Conservation (phyloP, 1,140 invertebrate genomes). For the Ostrea edulis region DNA sequence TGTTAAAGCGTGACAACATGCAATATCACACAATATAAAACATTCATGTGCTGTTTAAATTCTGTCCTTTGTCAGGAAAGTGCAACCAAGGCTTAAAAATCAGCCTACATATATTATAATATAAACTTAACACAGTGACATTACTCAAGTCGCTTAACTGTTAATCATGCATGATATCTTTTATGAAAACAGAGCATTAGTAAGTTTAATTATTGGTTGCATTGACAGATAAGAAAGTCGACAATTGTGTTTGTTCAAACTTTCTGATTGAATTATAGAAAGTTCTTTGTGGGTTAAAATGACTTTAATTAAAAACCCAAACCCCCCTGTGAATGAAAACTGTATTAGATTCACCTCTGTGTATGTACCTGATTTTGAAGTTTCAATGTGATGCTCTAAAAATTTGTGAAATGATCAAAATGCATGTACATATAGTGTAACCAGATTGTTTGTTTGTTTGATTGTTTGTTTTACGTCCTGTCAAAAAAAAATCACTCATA, state of each 20-base stretch:
- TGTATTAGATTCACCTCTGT: not conserved
- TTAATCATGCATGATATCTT: not conserved
- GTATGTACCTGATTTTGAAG: not conserved
- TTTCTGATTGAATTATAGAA: not conserved
- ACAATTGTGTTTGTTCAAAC: not conserved
- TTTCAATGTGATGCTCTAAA: not conserved
- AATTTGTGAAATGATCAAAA: not conserved
- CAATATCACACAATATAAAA: not conserved
- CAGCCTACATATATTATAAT: not conserved
- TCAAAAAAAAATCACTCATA: too few relatives aligned
- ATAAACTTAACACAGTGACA: not conserved
- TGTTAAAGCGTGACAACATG: too few relatives aligned
- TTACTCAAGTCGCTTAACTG: not conserved
- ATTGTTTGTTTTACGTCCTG: too few relatives aligned
- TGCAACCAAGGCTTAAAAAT: not conserved
- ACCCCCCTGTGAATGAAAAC: not conserved
- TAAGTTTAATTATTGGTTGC: not conserved
- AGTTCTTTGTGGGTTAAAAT: not conserved
- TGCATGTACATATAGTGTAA: too few relatives aligned
- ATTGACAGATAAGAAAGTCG: not conserved
- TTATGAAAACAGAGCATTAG: not conserved
- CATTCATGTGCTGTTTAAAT: not conserved
- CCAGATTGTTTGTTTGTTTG: too few relatives aligned
- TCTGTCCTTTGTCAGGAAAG: not conserved
- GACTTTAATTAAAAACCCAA: not conserved